phyloP scores from a whole-genome alignment of 2,888 invertebrate species.

The Apotomis betuletana region DNA sequence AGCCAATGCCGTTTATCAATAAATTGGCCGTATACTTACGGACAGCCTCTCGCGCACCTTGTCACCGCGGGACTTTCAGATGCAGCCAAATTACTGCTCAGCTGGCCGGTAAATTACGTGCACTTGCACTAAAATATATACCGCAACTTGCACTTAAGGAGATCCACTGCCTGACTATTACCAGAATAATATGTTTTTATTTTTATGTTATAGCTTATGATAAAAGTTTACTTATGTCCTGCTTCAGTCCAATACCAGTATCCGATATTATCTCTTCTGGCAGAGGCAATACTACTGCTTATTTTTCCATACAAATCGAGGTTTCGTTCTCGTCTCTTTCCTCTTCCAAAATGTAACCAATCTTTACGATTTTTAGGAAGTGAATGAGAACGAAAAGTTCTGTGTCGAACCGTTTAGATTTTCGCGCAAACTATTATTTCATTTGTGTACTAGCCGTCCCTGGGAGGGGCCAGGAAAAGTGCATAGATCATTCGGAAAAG shows the following conservation, averaged over 20 bases:
- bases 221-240: not conserved
- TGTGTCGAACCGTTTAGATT: no score
- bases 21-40: slow-evolving; percentile 12
- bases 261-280: no score
- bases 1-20: slow-evolving; percentile 21
- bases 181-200: slow-evolving; percentile 14
- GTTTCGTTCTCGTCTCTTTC: no score
- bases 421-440: no score
- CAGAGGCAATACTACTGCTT: no score
- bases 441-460: no score
- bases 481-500: no score
- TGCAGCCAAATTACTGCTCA: slow-evolving; percentile 34
- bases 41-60: slow-evolving; percentile 34
- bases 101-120: slow-evolving; percentile 27
- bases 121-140: slow-evolving; percentile 28
- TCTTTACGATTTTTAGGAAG: no score
- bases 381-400: no score
- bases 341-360: no score
- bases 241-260: not conserved
- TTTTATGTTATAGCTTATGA: slow-evolving; percentile 17
- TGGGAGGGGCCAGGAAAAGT: no score
- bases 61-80: slow-evolving; percentile 41
- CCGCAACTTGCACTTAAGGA: slow-evolving; percentile 16
- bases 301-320: no score
- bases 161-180: slow-evolving; percentile 17